phyloP scores from a whole-genome alignment of 2,888 invertebrate species.

The Erebia ligea region DNA sequence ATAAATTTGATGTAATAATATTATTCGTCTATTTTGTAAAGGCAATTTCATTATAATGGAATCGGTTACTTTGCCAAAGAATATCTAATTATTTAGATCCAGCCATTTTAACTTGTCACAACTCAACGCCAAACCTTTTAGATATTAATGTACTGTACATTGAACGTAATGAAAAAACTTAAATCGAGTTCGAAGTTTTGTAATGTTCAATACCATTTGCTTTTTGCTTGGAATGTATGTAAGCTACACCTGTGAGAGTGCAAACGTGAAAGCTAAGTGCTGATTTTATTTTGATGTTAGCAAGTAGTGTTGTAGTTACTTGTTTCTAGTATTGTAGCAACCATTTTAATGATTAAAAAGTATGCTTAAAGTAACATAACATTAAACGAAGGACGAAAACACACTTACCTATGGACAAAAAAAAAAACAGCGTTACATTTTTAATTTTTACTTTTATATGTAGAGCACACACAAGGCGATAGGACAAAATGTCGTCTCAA shows the following conservation, averaged over 20 bases:
- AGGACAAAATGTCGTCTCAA: no score
- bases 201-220: constrained; percentile 22
- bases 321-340: no score
- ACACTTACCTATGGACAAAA: no score
- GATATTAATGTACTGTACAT: constrained; percentile 43
- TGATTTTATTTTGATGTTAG: not conserved
- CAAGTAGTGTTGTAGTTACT: not conserved
- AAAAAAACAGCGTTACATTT: no score
- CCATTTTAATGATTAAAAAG: no score
- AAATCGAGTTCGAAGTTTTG: constrained; percentile 42
- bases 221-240: not conserved
- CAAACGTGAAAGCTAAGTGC: constrained; percentile 1
- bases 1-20: no score
- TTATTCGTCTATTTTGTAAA: no score
- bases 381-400: not conserved
- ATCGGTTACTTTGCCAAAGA: no score
- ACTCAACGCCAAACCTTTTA: not conserved
- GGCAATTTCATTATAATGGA: no score
- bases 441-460: no score
- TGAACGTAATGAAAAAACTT: constrained; percentile 49
- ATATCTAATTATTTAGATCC: not conserved
- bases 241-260: constrained; percentile 3
- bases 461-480: no score
- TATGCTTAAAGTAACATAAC: not conserved
- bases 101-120: not conserved